phyloP scores from a whole-genome alignment of 2,113 vertebrate species.

The Camelus bactrianus region DNA sequence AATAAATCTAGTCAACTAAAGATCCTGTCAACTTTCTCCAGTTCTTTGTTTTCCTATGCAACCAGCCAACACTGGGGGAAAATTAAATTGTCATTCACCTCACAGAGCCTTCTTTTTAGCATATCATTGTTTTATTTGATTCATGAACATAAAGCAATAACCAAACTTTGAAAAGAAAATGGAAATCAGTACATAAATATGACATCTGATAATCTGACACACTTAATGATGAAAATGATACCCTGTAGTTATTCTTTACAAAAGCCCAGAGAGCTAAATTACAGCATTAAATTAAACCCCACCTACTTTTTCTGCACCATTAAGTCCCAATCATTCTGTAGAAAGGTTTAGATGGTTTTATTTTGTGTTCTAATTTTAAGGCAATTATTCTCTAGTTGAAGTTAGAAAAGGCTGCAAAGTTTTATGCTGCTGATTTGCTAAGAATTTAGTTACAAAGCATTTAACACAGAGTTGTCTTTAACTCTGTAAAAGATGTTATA shows the following conservation, averaged over 20 bases:
- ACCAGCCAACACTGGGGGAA: slow-evolving; percentile 4
- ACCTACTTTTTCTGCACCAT: slow-evolving; percentile 53
- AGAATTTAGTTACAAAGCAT: slow-evolving; percentile 48
- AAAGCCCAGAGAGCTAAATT: slow-evolving; percentile 58
- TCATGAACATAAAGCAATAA: slow-evolving; percentile 56
- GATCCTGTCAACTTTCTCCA: slow-evolving; percentile 33
- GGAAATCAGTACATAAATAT: slow-evolving; percentile 65
- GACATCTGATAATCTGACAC: slow-evolving; percentile 57
- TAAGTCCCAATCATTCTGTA: slow-evolving; percentile 32
- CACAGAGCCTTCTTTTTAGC: slow-evolving; percentile 64
- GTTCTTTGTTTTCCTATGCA: slow-evolving; percentile 69
- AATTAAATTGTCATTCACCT: slow-evolving; percentile 72
- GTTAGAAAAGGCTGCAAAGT: slow-evolving; percentile 48
- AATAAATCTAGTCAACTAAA: slow-evolving; percentile 65
- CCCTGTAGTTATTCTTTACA: slow-evolving; percentile 64
- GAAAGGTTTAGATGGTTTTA: slow-evolving; percentile 60
- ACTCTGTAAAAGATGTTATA: background rate
- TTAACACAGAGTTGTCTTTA: slow-evolving; percentile 16
- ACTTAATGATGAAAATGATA: slow-evolving; percentile 68
- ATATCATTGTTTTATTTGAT: slow-evolving; percentile 73
- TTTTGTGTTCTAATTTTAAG: slow-evolving; percentile 73
- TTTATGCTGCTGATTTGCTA: slow-evolving; percentile 62
- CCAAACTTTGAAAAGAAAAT: slow-evolving; percentile 71
- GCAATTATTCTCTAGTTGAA: slow-evolving; percentile 69
- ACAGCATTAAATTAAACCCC: slow-evolving; percentile 64